Evolutionary conservation across 2,888 invertebrate species (phyloP).

Genomic region (Yponomeuta sedellus): DNA sequence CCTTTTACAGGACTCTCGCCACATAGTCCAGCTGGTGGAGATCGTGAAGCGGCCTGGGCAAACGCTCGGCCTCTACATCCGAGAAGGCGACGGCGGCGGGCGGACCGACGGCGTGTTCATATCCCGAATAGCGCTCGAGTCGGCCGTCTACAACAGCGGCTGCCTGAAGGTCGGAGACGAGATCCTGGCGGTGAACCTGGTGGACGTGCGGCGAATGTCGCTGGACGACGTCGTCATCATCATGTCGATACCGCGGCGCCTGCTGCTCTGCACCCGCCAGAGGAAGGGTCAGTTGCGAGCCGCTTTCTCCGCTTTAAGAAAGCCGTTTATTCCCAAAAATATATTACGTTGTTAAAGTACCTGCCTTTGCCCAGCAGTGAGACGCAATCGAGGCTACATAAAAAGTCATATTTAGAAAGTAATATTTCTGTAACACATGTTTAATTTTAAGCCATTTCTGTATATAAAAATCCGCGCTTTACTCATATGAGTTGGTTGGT

Average conservation of each 20-base stretch:
- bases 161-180: conserved; percentile 98
- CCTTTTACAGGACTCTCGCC: conserved; percentile 79
- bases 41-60: conserved; percentile 99
- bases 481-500: too few relatives aligned
- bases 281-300: conserved; percentile 76
- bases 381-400: too few relatives aligned
- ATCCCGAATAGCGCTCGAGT: conserved; percentile 92
- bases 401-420: too few relatives aligned
- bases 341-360: too few relatives aligned
- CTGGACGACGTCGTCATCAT: conserved; percentile 99
- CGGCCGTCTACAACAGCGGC: conserved; percentile 97
- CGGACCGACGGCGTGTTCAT: conserved; percentile 98
- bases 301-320: too few relatives aligned
- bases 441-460: too few relatives aligned
- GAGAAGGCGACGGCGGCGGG: conserved; percentile 99
- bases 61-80: conserved; percentile 97
- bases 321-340: too few relatives aligned
- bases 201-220: conserved; percentile 98
- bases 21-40: conserved; percentile 94
- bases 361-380: too few relatives aligned
- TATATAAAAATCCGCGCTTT: too few relatives aligned
- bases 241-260: conserved; percentile 98
- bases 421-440: too few relatives aligned
- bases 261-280: conserved; percentile 95
- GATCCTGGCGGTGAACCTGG: conserved; percentile 97